These are phyloP conservation scores for Muntiacus muntjak DNA, from an alignment of 2,113 vertebrate species.

Conservation along the genomic window DNA sequence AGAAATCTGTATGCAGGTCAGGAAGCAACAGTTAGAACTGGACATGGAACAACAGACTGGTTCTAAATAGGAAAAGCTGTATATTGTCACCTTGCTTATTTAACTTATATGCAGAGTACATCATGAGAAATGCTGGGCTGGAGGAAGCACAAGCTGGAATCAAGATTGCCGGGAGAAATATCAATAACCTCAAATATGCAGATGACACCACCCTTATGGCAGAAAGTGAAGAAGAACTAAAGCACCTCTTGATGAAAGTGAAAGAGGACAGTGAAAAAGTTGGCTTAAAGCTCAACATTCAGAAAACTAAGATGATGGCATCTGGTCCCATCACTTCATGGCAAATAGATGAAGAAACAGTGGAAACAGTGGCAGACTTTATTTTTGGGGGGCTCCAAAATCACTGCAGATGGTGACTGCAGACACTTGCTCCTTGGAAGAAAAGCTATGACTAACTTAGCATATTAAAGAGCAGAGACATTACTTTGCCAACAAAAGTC, in stretches of 20 bases:
- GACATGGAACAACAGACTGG: not conserved
- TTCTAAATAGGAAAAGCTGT: not conserved
- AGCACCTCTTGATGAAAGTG: not conserved
- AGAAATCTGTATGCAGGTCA: not conserved
- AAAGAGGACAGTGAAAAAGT: not conserved
- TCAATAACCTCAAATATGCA: not conserved
- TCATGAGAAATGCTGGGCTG: not conserved
- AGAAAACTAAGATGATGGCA: not conserved
- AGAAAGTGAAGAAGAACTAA: not conserved
- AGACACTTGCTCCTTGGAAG: not conserved
- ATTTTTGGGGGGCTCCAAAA: fast-evolving
- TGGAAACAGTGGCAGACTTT: not conserved
- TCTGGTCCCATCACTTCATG: not conserved
- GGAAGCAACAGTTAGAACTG: not conserved
- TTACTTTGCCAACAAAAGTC: not conserved
- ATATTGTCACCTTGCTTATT: not conserved
- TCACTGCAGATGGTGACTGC: not conserved
- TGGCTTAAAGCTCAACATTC: not conserved
- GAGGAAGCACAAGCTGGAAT: not conserved
- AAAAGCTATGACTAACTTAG: not conserved
- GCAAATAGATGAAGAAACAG: not conserved
- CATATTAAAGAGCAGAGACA: not conserved
- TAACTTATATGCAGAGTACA: not conserved
- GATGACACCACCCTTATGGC: not conserved
- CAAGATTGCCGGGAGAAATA: not conserved